Evolutionary conservation across 1,140 invertebrate genomes (phyloP).

Genomic region (Pseudomyrmex cubaensis): DNA sequence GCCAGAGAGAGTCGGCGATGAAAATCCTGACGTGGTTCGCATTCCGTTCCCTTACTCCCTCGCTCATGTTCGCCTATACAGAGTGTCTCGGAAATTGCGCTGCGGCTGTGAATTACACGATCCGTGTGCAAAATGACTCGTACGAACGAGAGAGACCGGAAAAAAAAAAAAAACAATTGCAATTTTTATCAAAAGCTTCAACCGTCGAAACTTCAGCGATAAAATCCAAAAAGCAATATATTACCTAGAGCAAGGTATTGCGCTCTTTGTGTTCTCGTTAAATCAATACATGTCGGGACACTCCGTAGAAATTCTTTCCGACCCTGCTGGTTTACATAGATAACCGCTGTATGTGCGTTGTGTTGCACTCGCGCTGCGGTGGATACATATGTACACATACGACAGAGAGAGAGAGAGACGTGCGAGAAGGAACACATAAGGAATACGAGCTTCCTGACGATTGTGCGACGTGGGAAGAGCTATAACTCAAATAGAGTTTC

Average conservation of each 20-base stretch:
- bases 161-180: too few species aligned
- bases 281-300: neutral
- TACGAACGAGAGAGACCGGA: neutral
- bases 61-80: constrained; percentile 1
- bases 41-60: constrained; percentile 34
- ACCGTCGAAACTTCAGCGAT: neutral
- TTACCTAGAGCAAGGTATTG: too few species aligned
- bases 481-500: constrained; percentile 53
- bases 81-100: neutral
- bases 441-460: constrained; percentile 37
- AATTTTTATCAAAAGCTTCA: neutral
- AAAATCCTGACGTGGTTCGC: constrained; percentile 51
- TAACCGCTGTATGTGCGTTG: constrained; percentile 21
- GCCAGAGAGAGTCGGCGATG: constrained; percentile 42
- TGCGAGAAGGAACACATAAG: constrained; percentile 40
- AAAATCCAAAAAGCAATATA: neutral
- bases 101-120: neutral
- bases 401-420: neutral
- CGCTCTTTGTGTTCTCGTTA: neutral
- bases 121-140: neutral
- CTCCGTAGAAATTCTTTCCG: constrained; percentile 5
- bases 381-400: constrained; percentile 52
- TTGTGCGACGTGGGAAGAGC: constrained; percentile 52
- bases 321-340: constrained; percentile 31
- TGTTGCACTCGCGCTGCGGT: constrained; percentile 2